These are phyloP conservation scores for Gastrophysa polygoni DNA, from an alignment of 2,888 invertebrate genomes.

Conservation along the genomic window DNA sequence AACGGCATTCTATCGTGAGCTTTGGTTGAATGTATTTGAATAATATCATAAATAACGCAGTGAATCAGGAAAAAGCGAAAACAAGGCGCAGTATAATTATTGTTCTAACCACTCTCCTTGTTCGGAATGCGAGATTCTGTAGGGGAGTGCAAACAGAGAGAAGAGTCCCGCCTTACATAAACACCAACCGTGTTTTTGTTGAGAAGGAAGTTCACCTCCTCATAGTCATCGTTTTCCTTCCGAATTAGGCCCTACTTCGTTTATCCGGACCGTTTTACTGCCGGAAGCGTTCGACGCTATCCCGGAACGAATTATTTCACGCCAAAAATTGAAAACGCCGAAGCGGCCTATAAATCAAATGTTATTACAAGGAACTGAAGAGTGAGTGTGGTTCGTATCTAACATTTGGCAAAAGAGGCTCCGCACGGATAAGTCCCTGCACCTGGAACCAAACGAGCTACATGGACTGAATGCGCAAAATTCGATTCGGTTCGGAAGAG, in stretches of 20 bases:
- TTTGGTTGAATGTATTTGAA: too few species aligned
- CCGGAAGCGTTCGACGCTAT: constrained; percentile 22
- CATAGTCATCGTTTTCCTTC: constrained; percentile 43
- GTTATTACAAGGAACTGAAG: too few species aligned
- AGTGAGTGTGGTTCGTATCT: too few species aligned
- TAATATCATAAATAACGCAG: too few species aligned
- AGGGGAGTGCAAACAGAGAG: constrained; percentile 40
- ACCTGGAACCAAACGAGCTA: too few species aligned
- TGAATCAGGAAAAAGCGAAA: constrained; percentile 40
- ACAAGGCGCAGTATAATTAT: constrained; percentile 44
- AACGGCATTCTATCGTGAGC: constrained; percentile 23
- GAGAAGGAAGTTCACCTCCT: constrained; percentile 40
- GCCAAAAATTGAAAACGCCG: constrained; percentile 11
- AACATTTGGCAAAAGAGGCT: too few species aligned
- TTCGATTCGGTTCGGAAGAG: too few species aligned
- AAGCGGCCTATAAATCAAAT: neutral
- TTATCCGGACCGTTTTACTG: constrained; percentile 28
- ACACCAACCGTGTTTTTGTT: constrained; percentile 47
- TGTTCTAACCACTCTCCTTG: constrained; percentile 44
- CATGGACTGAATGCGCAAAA: too few species aligned
- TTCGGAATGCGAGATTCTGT: constrained; percentile 13
- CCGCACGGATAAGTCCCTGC: too few species aligned
- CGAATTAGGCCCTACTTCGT: constrained; percentile 36
- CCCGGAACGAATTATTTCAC: constrained; percentile 18
- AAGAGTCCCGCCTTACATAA: constrained; percentile 47